A percentile compares a stretch with the other conserved stretches of the same genome.
phyloP scores from a whole-genome alignment of 2,797 vertebrate genomes.

The Dendrocincla tyrannina region DNA sequence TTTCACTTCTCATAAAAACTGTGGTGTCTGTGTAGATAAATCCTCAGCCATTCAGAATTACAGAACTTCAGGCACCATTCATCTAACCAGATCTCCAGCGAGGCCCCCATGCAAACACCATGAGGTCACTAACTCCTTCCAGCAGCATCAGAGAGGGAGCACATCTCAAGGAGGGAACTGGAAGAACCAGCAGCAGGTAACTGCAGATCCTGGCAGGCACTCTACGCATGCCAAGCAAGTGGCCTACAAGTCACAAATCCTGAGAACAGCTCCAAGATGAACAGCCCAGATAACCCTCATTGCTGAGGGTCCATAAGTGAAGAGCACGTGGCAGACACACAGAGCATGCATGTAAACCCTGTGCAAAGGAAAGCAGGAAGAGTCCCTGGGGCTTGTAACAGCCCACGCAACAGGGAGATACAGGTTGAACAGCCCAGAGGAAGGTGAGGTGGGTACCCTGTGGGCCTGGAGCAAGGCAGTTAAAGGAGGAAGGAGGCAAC shows the following conservation, averaged over 20 bases:
- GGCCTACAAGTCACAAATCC: background rate
- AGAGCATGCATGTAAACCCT: background rate
- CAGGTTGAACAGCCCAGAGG: background rate
- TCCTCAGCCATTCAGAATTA: background rate
- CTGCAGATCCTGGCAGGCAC: background rate
- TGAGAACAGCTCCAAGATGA: background rate
- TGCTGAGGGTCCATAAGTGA: background rate
- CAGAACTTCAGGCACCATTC: background rate
- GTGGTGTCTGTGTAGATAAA: background rate
- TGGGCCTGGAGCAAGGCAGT: accelerated
- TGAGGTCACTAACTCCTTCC: background rate
- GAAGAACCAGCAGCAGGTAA: background rate
- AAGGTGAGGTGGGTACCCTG: background rate
- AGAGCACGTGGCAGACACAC: accelerated
- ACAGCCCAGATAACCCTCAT: background rate
- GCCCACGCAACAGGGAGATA: background rate
- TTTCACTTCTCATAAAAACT: background rate
- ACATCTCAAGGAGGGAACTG: background rate
- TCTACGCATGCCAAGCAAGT: background rate
- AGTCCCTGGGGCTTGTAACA: background rate
- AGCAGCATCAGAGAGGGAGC: background rate
- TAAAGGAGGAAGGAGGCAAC: constrained; percentile 3
- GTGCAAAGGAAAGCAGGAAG: background rate
- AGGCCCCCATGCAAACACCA: background rate
- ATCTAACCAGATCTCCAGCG: background rate